Percentiles rank a stretch among this genome's conserved stretches.
These are phyloP conservation scores for Drosophila gunungcola DNA, from an alignment of 1,140 invertebrate species.

Conservation along the genomic window DNA sequence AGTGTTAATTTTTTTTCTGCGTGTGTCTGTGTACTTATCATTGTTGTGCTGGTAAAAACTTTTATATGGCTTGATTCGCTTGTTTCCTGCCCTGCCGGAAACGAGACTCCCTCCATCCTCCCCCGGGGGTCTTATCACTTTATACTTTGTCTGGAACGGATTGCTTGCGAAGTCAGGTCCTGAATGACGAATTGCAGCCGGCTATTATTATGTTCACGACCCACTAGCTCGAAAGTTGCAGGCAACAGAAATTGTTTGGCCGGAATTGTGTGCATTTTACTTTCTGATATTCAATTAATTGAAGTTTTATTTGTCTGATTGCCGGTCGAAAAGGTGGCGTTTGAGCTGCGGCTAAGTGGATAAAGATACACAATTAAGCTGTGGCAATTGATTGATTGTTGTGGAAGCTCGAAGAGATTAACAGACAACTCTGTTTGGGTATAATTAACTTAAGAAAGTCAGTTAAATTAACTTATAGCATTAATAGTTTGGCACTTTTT, in stretches of 20 bases:
- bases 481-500: too few species aligned
- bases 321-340: slow-evolving; percentile 13
- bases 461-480: neutral
- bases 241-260: slow-evolving; percentile 29
- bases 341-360: slow-evolving; percentile 32
- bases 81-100: slow-evolving; percentile 40
- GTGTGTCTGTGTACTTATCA: neutral
- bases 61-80: slow-evolving; percentile 64
- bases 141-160: slow-evolving; percentile 67
- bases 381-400: slow-evolving; percentile 62
- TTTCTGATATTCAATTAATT: slow-evolving; percentile 74
- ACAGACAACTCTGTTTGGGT: slow-evolving; percentile 8
- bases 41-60: slow-evolving; percentile 48
- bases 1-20: slow-evolving; percentile 5
- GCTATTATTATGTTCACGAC: slow-evolving; percentile 38
- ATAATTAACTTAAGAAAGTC: neutral
- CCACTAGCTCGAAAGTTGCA: slow-evolving; percentile 13
- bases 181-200: slow-evolving; percentile 39
- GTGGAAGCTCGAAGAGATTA: slow-evolving; percentile 20
- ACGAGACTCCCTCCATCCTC: neutral
- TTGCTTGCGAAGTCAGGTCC: slow-evolving; percentile 58
- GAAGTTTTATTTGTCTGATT: slow-evolving; percentile 69
- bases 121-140: slow-evolving; percentile 62
- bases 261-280: slow-evolving; percentile 49
- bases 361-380: slow-evolving; percentile 35